phyloP scores from a whole-genome alignment of 2,888 invertebrate species.

The Ceramica pisi region DNA sequence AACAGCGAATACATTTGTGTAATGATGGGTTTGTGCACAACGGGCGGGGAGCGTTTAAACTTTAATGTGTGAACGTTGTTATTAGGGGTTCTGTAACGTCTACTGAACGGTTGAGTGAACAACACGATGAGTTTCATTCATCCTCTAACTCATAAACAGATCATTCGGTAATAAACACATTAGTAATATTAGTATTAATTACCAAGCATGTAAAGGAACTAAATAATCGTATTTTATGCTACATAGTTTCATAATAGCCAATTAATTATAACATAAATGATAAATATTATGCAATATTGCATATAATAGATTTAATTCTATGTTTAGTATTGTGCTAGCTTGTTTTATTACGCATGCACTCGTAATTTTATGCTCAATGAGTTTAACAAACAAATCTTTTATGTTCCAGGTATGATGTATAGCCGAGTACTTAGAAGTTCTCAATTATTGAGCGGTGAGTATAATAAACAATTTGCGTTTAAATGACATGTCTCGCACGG shows the following conservation, averaged over 20 bases:
- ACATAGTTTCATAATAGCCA: slow-evolving; percentile 6
- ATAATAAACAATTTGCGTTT: slow-evolving; percentile 70
- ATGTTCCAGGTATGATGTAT: slow-evolving; percentile 66
- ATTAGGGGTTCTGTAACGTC: slow-evolving; percentile 75
- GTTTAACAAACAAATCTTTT: slow-evolving; percentile 40
- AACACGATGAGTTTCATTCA: slow-evolving; percentile 52
- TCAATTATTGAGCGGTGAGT: slow-evolving; percentile 69
- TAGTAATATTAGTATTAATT: slow-evolving; percentile 18
- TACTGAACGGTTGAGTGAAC: slow-evolving; percentile 14
- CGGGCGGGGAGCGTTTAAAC: slow-evolving; percentile 80
- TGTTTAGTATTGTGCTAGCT: slow-evolving; percentile 1
- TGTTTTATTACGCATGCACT: slow-evolving; percentile 3
- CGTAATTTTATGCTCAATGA: slow-evolving; percentile 17
- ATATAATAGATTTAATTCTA: slow-evolving; percentile 21
- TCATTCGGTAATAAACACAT: slow-evolving; percentile 31
- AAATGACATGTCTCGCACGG: slow-evolving; percentile 73
- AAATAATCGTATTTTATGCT: slow-evolving; percentile 12
- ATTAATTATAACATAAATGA: slow-evolving; percentile 22
- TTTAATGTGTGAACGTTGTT: slow-evolving; percentile 83
- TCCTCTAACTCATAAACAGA: slow-evolving; percentile 20
- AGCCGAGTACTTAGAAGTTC: slow-evolving; percentile 29
- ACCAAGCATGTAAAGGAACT: slow-evolving; percentile 1
- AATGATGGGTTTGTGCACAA: slow-evolving; percentile 85
- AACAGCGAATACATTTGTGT: slow-evolving; percentile 82
- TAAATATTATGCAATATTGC: slow-evolving; percentile 21